phyloP scores from a whole-genome alignment of 2,888 invertebrate species.

The Drosophila aldrichi region DNA sequence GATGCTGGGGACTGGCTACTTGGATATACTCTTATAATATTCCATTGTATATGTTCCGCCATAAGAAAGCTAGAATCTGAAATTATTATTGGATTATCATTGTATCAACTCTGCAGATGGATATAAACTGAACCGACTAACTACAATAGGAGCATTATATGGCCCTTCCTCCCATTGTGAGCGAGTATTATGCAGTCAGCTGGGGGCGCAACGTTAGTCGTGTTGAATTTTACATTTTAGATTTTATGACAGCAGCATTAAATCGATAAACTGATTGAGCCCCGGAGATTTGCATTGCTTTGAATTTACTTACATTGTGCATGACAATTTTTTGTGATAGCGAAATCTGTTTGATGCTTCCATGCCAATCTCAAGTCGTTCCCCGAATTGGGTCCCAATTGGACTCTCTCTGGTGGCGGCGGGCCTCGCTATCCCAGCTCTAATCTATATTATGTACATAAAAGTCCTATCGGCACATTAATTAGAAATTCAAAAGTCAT shows the following conservation, averaged over 20 bases:
- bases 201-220: not conserved
- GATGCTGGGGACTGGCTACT: no score
- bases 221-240: slow-evolving; percentile 38
- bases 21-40: no score
- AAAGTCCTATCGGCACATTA: slow-evolving; percentile 24
- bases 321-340: slow-evolving; percentile 44
- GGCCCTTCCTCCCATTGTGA: not conserved
- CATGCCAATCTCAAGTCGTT: slow-evolving; percentile 22
- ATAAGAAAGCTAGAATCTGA: no score
- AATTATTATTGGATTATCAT: no score
- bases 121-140: no score
- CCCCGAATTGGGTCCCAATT: slow-evolving; percentile 22
- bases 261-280: slow-evolving; percentile 77
- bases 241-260: slow-evolving; percentile 68
- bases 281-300: slow-evolving; percentile 69
- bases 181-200: not conserved
- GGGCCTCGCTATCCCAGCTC: slow-evolving; percentile 1
- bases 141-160: not conserved
- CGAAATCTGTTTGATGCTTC: slow-evolving; percentile 53
- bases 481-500: slow-evolving; percentile 62
- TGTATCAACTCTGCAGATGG: not conserved
- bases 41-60: no score
- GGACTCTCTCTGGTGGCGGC: not conserved
- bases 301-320: slow-evolving; percentile 47
- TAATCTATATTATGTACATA: slow-evolving; percentile 11